Percentiles rank a stretch among this genome's conserved stretches.
These are phyloP conservation scores for Arothron firmamentum DNA, from an alignment of 2,113 vertebrate species.

Conservation along the genomic window DNA sequence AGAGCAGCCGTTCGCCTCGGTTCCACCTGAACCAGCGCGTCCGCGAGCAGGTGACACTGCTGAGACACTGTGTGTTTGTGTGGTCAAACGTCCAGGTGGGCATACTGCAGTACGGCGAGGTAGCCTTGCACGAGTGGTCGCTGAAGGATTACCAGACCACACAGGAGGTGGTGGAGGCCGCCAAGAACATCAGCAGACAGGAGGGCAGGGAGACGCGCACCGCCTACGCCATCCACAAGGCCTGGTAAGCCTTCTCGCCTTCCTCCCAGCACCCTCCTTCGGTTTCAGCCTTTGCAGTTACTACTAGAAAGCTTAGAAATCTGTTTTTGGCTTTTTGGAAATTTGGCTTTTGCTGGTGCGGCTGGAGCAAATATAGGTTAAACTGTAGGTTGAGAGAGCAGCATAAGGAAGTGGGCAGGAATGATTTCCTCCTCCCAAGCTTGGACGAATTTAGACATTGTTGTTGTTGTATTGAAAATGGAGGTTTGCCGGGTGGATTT, in stretches of 20 bases:
- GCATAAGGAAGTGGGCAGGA: no score
- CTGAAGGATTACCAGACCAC: slow-evolving; percentile 84
- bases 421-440: no score
- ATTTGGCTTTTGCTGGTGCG: no score
- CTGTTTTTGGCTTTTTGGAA: no score
- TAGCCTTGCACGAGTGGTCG: slow-evolving; percentile 85
- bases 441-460: no score
- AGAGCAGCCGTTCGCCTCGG: no score
- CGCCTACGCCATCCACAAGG: slow-evolving; percentile 82
- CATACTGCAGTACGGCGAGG: slow-evolving; percentile 90
- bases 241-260: slow-evolving; percentile 76
- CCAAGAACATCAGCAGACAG: slow-evolving; percentile 89
- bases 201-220: slow-evolving; percentile 92
- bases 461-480: no score
- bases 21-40: no score
- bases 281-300: not conserved
- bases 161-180: slow-evolving; percentile 84
- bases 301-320: no score
- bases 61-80: slow-evolving; percentile 18
- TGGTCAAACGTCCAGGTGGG: slow-evolving; percentile 78
- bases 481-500: not conserved
- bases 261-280: not conserved
- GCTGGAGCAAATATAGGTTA: no score
- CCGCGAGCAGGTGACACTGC: slow-evolving; percentile 6
- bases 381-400: no score